A percentile compares a stretch with the other conserved stretches of the same genome.
Conservation (phyloP, 2,113 vertebrate species). For the Toxotes jaculatrix region DNA sequence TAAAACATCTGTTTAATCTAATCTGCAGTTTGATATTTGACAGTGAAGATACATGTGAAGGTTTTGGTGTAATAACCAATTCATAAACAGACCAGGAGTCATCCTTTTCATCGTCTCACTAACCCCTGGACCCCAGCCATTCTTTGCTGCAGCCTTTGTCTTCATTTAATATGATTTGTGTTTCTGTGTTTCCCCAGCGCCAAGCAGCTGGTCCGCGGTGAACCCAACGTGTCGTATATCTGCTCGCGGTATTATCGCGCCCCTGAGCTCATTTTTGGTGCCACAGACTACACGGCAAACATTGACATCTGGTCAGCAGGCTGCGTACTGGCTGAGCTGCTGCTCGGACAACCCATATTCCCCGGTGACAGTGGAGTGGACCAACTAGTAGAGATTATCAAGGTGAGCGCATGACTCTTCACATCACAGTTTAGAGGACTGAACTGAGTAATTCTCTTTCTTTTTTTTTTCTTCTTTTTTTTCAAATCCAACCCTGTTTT, state of each 20-base stretch:
- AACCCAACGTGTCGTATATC: slow-evolving; percentile 95
- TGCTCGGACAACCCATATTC: slow-evolving; percentile 93
- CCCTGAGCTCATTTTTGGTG: slow-evolving; percentile 93
- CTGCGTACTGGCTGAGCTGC: slow-evolving; percentile 91
- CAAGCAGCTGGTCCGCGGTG: slow-evolving; percentile 92
- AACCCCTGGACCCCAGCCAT: too few relatives aligned
- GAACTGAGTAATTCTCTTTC: too few relatives aligned
- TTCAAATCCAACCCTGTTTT: not conserved
- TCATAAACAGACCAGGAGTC: not conserved
- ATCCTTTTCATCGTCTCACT: not conserved
- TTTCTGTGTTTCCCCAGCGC: slow-evolving; percentile 82
- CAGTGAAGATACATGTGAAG: not conserved
- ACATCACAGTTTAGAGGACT: too few relatives aligned
- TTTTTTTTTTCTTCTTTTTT: not conserved
- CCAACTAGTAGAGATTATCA: slow-evolving; percentile 95
- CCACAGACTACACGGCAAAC: slow-evolving; percentile 94
- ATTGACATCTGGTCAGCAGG: slow-evolving; percentile 96
- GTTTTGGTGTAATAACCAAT: not conserved
- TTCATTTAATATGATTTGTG: not conserved
- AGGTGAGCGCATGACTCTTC: too few relatives aligned
- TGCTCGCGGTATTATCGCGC: slow-evolving; percentile 94
- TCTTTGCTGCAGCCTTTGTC: not conserved
- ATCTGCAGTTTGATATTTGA: not conserved
- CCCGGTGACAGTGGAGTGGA: slow-evolving; percentile 94
- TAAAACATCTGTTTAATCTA: not conserved